Percentiles rank a stretch among this genome's conserved stretches.
Conservation (phyloP, 2,888 invertebrate genomes). For the Drosophila suboccidentalis region DNA sequence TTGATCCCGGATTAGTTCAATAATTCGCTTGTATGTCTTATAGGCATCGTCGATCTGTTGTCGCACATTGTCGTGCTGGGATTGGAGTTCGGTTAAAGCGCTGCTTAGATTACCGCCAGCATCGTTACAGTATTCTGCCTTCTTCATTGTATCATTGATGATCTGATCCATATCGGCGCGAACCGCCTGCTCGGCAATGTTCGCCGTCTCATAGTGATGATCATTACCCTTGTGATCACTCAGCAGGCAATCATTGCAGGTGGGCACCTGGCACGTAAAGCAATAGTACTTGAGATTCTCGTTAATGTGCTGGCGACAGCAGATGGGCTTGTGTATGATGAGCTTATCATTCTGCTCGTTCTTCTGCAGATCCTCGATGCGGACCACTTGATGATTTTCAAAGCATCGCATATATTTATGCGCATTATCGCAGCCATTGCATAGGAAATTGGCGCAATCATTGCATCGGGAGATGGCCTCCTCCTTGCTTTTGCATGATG, state of each 20-base stretch:
- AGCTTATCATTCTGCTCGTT: constrained; percentile 89
- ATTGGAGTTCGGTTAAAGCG: constrained; percentile 93
- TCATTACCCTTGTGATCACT: constrained; percentile 93
- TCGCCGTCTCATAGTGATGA: constrained; percentile 93
- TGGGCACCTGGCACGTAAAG: constrained; percentile 93
- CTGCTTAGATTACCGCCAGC: constrained; percentile 91
- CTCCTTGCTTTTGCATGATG: constrained; percentile 98
- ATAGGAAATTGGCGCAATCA: constrained; percentile 97
- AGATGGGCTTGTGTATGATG: constrained; percentile 95
- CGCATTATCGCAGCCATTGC: constrained; percentile 97
- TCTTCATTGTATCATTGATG: constrained; percentile 91
- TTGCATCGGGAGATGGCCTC: constrained; percentile 97
- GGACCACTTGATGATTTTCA: constrained; percentile 96
- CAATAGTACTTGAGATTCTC: constrained; percentile 96
- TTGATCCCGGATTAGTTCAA: constrained; percentile 93
- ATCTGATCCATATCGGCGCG: constrained; percentile 92
- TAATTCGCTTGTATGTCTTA: constrained; percentile 91
- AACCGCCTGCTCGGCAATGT: constrained; percentile 92
- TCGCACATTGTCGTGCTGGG: constrained; percentile 94
- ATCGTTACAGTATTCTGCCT: constrained; percentile 90
- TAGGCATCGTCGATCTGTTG: constrained; percentile 93
- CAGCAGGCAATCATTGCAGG: constrained; percentile 95
- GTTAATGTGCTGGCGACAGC: constrained; percentile 92
- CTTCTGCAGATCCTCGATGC: constrained; percentile 93
- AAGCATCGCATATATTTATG: constrained; percentile 99